Evolutionary conservation across 2,113 vertebrate genomes (phyloP), one percentile per base, ranked within the genome.

Genomic region (Campylorhamphus procurvoides): DNA sequence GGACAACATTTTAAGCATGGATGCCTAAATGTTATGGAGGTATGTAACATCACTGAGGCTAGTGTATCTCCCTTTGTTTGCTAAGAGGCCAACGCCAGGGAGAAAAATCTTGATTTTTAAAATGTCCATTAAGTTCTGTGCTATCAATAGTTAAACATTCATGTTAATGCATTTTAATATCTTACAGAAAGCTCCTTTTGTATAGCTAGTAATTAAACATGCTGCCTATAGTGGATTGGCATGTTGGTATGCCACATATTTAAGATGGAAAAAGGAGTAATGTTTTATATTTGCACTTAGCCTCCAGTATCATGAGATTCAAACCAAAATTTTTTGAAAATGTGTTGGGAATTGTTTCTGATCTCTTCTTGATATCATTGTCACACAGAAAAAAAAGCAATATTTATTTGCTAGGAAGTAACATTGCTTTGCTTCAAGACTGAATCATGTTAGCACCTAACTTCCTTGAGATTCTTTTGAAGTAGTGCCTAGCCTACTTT

Each of bases 231-330:
- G 23, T 74, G 18, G 23, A 25, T 23, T 72, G 62, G 6, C 55
- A 35, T 27, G 9, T 46, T 67, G 46, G 8, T 2, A 1, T 72
- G 27, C 4, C 11, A 47, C 14, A 19, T 44, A 22, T 29, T 0
- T 63, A 72, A 55, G 22, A 67, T 9, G 33, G 18, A 63, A 88
- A 90, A 87, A 55, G 10, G 44, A 73, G 15, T 12, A 23, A 37
- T 11, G 10, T 37, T 58, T 78, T 69, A 10, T 44, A 66, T 66
- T 69, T 63, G 9, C 11, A 82, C 20, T 81, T 62, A 84, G 7
- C 25, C 14, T 59, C 50, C 84, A 75, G 55, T 71, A 71, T 53
- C 27, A 39, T 37, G 64, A 47, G 9, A 60, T 76, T 40, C 1
- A 6, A 89, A 89, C 6, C 2, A 27, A 59, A 7, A 20, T 16